Evolutionary conservation across 2,113 vertebrate species (phyloP), one percentile per base, ranked within the genome.

Genomic region (Phocoena sinus): DNA sequence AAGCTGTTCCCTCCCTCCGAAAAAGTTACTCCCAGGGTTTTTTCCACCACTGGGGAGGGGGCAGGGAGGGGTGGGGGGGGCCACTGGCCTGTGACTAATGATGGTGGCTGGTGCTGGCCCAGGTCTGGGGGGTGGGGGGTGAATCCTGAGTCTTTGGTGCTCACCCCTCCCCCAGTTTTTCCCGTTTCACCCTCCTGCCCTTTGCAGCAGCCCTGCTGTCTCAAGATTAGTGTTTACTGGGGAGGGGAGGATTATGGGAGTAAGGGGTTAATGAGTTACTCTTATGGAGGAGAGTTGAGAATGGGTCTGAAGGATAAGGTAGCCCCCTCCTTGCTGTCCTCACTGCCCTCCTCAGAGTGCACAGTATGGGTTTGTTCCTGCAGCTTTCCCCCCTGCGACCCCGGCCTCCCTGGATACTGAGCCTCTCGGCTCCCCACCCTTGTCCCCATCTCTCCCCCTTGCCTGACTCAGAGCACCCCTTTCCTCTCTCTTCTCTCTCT

Each of bases 131-230:
- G 68, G 17, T 21, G 83, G 41, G 70, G 95, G 89, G 68, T 94
- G 83, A 94, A 97, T 94, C 93, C 93, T 20, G 70, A 96, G 93
- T 85, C 88, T 97, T 96, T 96, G 96, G 97, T 97, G 97, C 96
- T 97, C 60, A 91, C 93, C 82, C 36, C 60, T 76, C n/a, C 58
- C 44, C 67, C 74, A 74, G 28, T 70, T 83, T 83, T 74, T 8
- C 33, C 70, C 0, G 3, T 38, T 77, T 71, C 76, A 58, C 18
- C 62, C 31, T 12, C 70, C 68, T 20, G 56, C 53, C 76, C 73
- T 93, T 85, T 50, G 65, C 47, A 83, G 94, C 89, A 91, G 79
- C 94, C 74, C 86, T 8, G 36, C 87, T 86, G 38, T 73, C 81
- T 92, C 38, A 68, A 97, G 87, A 70, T 80, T 44, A 68, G 83